Base-by-base conservation (phyloP, 2,113 vertebrate genomes). In the Poicephalus gulielmi region DNA sequence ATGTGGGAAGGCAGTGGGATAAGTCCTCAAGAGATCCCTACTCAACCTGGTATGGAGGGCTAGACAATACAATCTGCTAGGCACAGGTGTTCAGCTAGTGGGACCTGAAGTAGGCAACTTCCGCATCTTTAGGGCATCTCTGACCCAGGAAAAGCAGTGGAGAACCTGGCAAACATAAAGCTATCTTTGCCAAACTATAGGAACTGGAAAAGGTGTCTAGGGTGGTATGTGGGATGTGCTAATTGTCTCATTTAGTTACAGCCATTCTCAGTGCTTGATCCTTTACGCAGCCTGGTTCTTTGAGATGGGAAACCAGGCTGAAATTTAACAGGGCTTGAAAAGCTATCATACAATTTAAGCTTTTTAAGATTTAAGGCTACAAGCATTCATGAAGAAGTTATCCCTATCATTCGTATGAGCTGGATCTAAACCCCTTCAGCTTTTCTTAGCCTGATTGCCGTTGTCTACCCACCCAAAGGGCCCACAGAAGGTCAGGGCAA, bases 371-470 rank as follows among this genome's bases (percentile, higher is more conserved):
- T 78, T 91, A 68, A 88, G 47, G 9, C 27, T 90, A 90, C 68
- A 92, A 90, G 33, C 2, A n/a, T 88, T 88, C 88, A 16, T 82
- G 66, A 71, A 96, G 92, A 96, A 83, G 80, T 57, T 88, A 83
- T 83, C 22, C 57, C 66, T 89, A 69, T 69, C 90, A 84, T 89
- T 92, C 83, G 49, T 49, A 82, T 7, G 66, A 82, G 66, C 27
- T 76, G 52, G 17, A 82, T 91, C 57, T 93, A 94, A 90, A 59
- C 25, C 37, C 41, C 30, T 80, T 87, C 44, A 76, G 63, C 37
- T 90, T 92, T 79, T 6, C 62, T 91, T 35, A 89, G 47, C 23
- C 52, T 92, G 62, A 94, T 92, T 87, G 43, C 25, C 44, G 12
- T 59, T 86, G 75, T 23, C 88, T 66, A 81, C 53, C 31, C 47